Base-by-base conservation (phyloP, 2,113 vertebrate genomes). In the Ailuropoda melanoleuca region DNA sequence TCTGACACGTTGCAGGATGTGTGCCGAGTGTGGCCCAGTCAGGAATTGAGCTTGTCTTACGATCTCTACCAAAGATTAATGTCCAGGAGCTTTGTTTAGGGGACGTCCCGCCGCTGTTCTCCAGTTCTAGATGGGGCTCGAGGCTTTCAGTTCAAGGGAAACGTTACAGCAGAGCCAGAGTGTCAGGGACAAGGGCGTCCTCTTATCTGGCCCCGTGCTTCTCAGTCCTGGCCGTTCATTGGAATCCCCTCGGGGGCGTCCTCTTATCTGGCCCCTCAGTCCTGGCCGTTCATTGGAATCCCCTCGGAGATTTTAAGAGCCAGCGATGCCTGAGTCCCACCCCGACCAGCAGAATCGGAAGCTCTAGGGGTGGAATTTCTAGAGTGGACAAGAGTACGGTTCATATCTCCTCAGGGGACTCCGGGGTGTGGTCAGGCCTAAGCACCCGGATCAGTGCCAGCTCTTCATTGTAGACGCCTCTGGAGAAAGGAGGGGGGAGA, bases 191-290 rank as follows among this genome's bases (percentile, higher is more conserved):
- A 1, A n/a, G 68, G 48, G 37, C 11, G 29, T 74, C 34, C 39
- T 23, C 17, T 10, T 6, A 0, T 46, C 29, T 75, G 62, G 75
- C 19, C n/a, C 18, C 0, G 6, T 6, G 68, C 29, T n/a, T 55
- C 39, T 37, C 37, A 6, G 1, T n/a, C 75, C 66, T 60, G 53
- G 34, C 19, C 43, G 74, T 53, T 60, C 74, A 1, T 78, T 60
- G 21, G 80, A 82, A 17, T 86, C n/a, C n/a, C n/a, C n/a, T n/a
- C n/a, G n/a, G n/a, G 68, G 48, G 37, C 11, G 29, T 74, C 34
- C 39, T 23, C 17, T 10, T 6, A 0, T 46, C 29, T 75, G 62
- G 75, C 19, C n/a, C 18, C 0, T 37, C 37, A 6, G 1, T n/a
- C 75, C 66, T 60, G 53, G 34, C 19, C 43, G 74, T 53, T 60